Evolutionary conservation across 2,113 vertebrate species (phyloP).

Genomic region (Limanda limanda): DNA sequence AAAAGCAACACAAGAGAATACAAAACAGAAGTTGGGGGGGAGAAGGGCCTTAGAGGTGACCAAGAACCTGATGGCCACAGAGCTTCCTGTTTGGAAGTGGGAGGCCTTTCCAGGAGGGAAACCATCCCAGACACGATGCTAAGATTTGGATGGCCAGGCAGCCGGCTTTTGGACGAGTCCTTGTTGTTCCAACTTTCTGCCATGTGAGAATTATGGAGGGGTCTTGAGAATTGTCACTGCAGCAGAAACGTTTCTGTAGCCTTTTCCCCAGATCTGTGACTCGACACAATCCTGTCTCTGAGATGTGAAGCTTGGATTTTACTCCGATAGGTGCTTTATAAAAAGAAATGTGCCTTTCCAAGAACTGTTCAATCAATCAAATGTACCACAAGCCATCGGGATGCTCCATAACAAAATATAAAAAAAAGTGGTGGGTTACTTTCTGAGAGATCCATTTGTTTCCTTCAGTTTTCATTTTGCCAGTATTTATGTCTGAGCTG

Average conservation of each 20-base stretch:
- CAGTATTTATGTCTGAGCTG: conserved; percentile 17
- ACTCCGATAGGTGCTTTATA: background rate
- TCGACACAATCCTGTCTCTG: no score
- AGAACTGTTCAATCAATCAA: background rate
- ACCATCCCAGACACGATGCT: background rate
- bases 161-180: background rate
- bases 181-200: background rate
- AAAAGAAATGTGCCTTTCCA: background rate
- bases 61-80: background rate
- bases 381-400: background rate
- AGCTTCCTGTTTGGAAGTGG: background rate
- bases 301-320: no score
- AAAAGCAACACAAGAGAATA: no score
- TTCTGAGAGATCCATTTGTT: background rate
- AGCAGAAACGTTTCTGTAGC: background rate
- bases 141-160: background rate
- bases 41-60: background rate
- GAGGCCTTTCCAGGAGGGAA: background rate
- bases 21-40: background rate
- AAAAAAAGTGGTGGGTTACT: background rate
- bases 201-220: background rate
- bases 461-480: conserved; percentile 30
- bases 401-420: background rate
- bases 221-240: background rate
- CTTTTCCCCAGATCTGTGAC: background rate